A percentile compares a stretch with the other conserved stretches of the same genome.
Conservation (phyloP, 2,888 invertebrate genomes). For the Oscheius myriophilus region DNA sequence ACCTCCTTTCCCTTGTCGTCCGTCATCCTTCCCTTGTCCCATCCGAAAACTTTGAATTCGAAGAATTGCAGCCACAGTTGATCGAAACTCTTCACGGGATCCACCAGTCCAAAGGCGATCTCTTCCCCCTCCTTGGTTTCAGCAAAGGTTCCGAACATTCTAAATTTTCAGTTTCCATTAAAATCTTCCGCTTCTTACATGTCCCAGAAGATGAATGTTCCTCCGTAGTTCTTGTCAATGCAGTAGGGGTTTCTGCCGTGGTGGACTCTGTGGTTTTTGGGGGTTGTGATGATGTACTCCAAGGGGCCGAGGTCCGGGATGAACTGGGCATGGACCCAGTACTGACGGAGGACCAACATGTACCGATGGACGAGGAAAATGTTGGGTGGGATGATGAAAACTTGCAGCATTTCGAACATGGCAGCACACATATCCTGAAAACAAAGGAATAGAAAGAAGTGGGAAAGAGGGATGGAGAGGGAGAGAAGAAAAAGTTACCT, state of each 20-base stretch:
- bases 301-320: conserved; percentile 83
- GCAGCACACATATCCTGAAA: conserved; percentile 47
- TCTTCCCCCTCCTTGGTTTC: conserved; percentile 79
- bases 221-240: conserved; percentile 78
- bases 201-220: conserved; percentile 82
- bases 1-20: conserved; percentile 72
- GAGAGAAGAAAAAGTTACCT: conserved; percentile 2
- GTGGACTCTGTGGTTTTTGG: conserved; percentile 83
- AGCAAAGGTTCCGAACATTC: conserved; percentile 76
- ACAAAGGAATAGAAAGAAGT: neutral
- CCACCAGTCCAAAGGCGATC: conserved; percentile 80
- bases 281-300: conserved; percentile 86
- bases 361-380: conserved; percentile 83
- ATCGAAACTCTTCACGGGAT: conserved; percentile 48
- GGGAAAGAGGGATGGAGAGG: neutral
- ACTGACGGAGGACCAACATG: conserved; percentile 87
- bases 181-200: conserved; percentile 35
- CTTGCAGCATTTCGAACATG: conserved; percentile 74
- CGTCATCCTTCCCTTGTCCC: conserved; percentile 77
- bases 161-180: neutral
- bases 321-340: conserved; percentile 87
- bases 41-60: conserved; percentile 78
- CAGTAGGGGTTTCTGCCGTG: conserved; percentile 84
- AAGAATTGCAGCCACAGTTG: conserved; percentile 76
- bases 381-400: conserved; percentile 80